Base-by-base conservation (phyloP, 2,113 vertebrate genomes). In the Halcyon senegalensis region DNA sequence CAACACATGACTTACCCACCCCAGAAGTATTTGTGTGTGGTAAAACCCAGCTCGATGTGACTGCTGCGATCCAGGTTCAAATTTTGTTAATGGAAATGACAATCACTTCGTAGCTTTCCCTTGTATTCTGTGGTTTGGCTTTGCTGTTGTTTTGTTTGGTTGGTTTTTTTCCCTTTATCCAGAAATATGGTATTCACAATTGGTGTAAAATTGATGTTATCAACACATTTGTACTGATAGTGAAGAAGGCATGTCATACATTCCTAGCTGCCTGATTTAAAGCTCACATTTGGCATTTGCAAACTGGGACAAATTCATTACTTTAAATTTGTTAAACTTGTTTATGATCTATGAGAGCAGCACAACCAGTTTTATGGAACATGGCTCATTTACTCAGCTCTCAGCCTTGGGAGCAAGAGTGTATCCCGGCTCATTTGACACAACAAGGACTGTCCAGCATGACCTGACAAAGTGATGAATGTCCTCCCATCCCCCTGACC, bases 391-490 rank as follows among this genome's bases (percentile, higher is more conserved):
- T 87, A 62, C 35, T 91, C 19, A 3, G 41, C 46, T n/a, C 59
- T 76, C 50, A 82, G 63, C 87, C 92, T 89, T 76, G 93, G 87
- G 81, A 89, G 24, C 43, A 56, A 41, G 83, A 63, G 46, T 48
- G 30, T 87, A 60, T 79, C 69, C 51, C 77, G 80, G 91, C 66
- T 93, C 66, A 75, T 94, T 89, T 75, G 39, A 64, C 69, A 76
- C 84, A 84, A 48, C 91, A 84, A 75, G 73, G 77, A 68, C 86
- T 91, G 73, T 84, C 91, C 93, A 68, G 35, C 58, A 9, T 82
- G 62, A 50, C 62, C 80, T 75, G 91, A 84, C 91, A 89, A 73
- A 67, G 68, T 75, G 80, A 94, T 93, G 37, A 91, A 89, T 95
- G 53, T 69, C 9, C 25, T 79, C 39, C 39, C 28, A 59, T 23